phyloP scores from a whole-genome alignment of 1,140 invertebrate genomes.

The Polypedilum pembai region DNA sequence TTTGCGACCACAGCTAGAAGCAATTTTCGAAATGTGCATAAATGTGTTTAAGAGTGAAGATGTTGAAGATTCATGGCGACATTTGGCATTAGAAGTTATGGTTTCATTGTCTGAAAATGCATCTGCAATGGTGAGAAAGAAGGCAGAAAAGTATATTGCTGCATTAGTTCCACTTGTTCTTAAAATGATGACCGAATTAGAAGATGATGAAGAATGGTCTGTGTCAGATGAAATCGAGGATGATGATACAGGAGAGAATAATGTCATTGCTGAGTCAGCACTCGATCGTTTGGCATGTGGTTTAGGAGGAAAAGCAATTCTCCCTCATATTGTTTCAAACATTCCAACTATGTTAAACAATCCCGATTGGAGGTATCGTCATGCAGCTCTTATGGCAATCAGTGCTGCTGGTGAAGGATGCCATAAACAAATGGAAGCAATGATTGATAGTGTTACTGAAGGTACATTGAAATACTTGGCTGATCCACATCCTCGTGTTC shows the following conservation, averaged over 20 bases:
- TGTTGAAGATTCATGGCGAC: slow-evolving; percentile 76
- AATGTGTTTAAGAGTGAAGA: slow-evolving; percentile 72
- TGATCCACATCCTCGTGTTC: slow-evolving; percentile 54
- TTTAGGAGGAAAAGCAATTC: slow-evolving; percentile 89
- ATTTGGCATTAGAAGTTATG: slow-evolving; percentile 87
- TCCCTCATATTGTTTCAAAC: slow-evolving; percentile 79
- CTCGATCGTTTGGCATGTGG: slow-evolving; percentile 93
- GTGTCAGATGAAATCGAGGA: slow-evolving; percentile 68
- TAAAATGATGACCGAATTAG: slow-evolving; percentile 95
- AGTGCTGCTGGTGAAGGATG: slow-evolving; percentile 97
- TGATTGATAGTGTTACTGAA: slow-evolving; percentile 84
- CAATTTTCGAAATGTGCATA: slow-evolving; percentile 86
- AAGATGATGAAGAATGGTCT: slow-evolving; percentile 85
- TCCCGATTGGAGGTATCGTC: slow-evolving; percentile 74
- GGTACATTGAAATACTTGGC: slow-evolving; percentile 80
- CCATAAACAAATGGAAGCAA: slow-evolving; percentile 93
- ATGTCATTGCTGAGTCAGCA: slow-evolving; percentile 91
- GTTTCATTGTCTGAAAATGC: slow-evolving; percentile 92
- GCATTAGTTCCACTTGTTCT: slow-evolving; percentile 73
- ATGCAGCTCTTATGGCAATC: slow-evolving; percentile 96
- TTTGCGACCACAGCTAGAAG: slow-evolving; percentile 73
- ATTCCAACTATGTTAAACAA: slow-evolving; percentile 82
- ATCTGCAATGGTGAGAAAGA: slow-evolving; percentile 90
- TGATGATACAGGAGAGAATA: slow-evolving; percentile 83
- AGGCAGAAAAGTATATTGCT: slow-evolving; percentile 70